Conservation (phyloP, 2,113 vertebrate genomes). For the Chrysochloris asiatica region DNA sequence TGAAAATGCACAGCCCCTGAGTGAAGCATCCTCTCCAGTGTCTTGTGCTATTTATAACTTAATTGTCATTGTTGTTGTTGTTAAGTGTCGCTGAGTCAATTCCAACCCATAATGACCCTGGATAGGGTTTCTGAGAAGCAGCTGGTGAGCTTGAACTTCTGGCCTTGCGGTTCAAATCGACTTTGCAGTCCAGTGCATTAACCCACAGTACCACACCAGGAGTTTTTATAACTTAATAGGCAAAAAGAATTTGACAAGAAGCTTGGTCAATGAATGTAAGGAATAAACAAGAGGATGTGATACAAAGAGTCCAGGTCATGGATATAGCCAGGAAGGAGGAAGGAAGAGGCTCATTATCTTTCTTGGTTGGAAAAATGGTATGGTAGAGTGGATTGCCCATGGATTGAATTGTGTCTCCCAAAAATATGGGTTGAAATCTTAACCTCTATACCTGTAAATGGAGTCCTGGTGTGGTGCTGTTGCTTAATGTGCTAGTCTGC, state of each 20-base stretch:
- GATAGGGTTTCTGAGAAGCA: too few relatives aligned
- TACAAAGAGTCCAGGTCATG: too few relatives aligned
- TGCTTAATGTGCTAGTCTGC: too few relatives aligned
- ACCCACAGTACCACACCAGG: too few relatives aligned
- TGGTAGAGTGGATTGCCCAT: not conserved
- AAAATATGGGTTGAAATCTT: not conserved
- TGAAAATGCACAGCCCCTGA: not conserved
- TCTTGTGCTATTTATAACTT: not conserved
- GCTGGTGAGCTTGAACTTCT: too few relatives aligned
- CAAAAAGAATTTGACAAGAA: not conserved
- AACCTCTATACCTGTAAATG: not conserved
- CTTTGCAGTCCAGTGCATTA: too few relatives aligned
- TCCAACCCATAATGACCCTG: too few relatives aligned
- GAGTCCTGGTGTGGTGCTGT: too few relatives aligned
- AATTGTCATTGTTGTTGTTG: too few relatives aligned
- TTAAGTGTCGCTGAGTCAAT: too few relatives aligned
- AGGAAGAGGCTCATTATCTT: fast-evolving
- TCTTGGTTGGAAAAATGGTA: not conserved
- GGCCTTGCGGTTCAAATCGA: too few relatives aligned
- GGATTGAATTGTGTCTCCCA: not conserved
- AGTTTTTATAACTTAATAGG: too few relatives aligned
- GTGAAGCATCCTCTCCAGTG: not conserved
- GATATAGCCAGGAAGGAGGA: not conserved
- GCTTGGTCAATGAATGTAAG: not conserved
- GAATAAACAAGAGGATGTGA: not conserved